Conservation (phyloP, 1,140 invertebrate species). For the Rhagoletis pomonella region DNA sequence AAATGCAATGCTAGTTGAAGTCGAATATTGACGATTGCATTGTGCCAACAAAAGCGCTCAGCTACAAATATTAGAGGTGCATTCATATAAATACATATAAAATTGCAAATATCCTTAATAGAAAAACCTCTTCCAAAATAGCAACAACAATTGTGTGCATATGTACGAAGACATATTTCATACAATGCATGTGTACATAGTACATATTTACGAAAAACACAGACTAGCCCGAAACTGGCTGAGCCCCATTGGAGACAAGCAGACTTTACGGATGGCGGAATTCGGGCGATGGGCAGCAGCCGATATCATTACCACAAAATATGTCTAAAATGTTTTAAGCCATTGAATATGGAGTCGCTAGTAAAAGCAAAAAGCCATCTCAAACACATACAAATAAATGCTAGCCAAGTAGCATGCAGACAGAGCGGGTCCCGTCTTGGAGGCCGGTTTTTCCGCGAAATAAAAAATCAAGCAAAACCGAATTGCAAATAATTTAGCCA, state of each 20-base stretch:
- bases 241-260: background rate
- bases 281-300: background rate
- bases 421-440: background rate
- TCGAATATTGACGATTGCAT: slow-evolving; percentile 12
- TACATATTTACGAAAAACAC: background rate
- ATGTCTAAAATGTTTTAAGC: background rate
- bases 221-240: background rate
- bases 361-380: too few species aligned
- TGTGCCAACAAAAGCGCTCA: background rate
- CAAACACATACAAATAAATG: background rate
- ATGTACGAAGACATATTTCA: background rate
- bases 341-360: slow-evolving; percentile 16
- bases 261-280: background rate
- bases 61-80: background rate
- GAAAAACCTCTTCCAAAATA: background rate
- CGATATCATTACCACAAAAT: slow-evolving; percentile 44
- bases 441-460: background rate
- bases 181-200: background rate
- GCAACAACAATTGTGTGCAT: background rate
- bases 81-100: too few species aligned
- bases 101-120: slow-evolving; percentile 16
- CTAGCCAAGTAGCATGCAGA: background rate
- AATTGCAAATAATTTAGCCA: background rate
- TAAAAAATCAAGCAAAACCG: slow-evolving; percentile 23
- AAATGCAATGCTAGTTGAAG: background rate